Conservation (phyloP, 2,888 invertebrate species). For the Sarcophaga variegata region DNA sequence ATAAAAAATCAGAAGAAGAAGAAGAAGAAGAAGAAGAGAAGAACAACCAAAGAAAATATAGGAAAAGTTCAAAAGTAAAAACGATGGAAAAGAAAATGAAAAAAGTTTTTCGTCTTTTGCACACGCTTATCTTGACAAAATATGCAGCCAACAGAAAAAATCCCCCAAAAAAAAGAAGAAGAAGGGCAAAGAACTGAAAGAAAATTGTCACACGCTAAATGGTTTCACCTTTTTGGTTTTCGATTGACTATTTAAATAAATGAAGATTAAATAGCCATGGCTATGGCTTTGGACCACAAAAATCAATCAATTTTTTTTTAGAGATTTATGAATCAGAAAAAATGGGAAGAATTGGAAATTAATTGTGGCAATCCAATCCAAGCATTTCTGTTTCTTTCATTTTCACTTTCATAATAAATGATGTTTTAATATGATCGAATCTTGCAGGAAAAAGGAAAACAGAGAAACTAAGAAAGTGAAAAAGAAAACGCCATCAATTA, state of each 20-base stretch:
- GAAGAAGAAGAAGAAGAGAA: not conserved
- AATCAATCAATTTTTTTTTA: slow-evolving; percentile 46
- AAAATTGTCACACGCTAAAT: slow-evolving; percentile 45
- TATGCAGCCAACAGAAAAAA: not conserved
- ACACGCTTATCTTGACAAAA: not conserved
- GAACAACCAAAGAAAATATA: not conserved
- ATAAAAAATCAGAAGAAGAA: too few relatives aligned
- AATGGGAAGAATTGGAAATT: slow-evolving; percentile 50
- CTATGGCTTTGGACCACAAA: slow-evolving; percentile 5
- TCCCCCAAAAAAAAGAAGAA: not conserved
- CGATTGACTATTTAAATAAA: not conserved
- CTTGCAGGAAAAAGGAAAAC: too few relatives aligned
- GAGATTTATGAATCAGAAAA: slow-evolving; percentile 34
- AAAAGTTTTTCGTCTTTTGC: not conserved
- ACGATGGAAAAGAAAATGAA: not conserved
- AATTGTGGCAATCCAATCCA: slow-evolving; percentile 30
- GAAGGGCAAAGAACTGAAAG: not conserved
- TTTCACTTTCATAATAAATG: not conserved
- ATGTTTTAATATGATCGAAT: not conserved
- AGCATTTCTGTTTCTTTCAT: not conserved
- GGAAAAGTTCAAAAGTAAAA: not conserved
- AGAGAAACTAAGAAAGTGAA: too few relatives aligned
- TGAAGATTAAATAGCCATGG: not conserved
- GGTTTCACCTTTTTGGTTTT: slow-evolving; percentile 1
- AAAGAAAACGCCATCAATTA: too few relatives aligned